A percentile compares a stretch with the other conserved stretches of the same genome.
Evolutionary conservation across 2,888 invertebrate species (phyloP).

Genomic region (Archips xylosteana): DNA sequence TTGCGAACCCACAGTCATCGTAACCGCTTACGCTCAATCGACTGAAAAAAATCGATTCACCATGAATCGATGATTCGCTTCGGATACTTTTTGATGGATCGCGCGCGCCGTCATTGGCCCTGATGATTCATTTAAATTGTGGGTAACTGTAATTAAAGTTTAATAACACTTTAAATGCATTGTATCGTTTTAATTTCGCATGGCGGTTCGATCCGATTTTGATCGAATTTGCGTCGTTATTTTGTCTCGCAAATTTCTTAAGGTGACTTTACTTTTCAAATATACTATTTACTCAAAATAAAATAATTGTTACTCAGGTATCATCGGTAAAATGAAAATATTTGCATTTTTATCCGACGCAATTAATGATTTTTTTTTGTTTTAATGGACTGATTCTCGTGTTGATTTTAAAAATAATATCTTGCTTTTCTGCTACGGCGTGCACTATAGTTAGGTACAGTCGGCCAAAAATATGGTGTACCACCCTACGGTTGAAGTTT

Average conservation of each 20-base stretch:
- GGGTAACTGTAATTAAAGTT: slow-evolving; percentile 42
- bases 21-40: slow-evolving; percentile 40
- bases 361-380: too few relatives aligned
- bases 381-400: too few relatives aligned
- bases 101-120: slow-evolving; percentile 50
- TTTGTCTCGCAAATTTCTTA: not conserved
- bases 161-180: slow-evolving; percentile 34
- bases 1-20: not conserved
- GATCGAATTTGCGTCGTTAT: slow-evolving; percentile 21
- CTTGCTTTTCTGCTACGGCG: too few relatives aligned
- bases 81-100: slow-evolving; percentile 52
- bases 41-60: slow-evolving; percentile 58
- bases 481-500: too few relatives aligned
- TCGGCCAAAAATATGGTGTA: too few relatives aligned
- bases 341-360: too few relatives aligned
- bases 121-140: slow-evolving; percentile 47
- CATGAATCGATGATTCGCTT: slow-evolving; percentile 62
- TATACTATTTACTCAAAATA: too few relatives aligned
- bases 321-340: too few relatives aligned
- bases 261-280: not conserved
- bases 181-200: slow-evolving; percentile 36
- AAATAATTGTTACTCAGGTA: too few relatives aligned
- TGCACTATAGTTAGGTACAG: too few relatives aligned
- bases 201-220: slow-evolving; percentile 25
- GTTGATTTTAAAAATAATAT: too few relatives aligned